Evolutionary conservation across 2,797 vertebrate genomes (phyloP).

Genomic region (Poeciliopsis presidionis): DNA sequence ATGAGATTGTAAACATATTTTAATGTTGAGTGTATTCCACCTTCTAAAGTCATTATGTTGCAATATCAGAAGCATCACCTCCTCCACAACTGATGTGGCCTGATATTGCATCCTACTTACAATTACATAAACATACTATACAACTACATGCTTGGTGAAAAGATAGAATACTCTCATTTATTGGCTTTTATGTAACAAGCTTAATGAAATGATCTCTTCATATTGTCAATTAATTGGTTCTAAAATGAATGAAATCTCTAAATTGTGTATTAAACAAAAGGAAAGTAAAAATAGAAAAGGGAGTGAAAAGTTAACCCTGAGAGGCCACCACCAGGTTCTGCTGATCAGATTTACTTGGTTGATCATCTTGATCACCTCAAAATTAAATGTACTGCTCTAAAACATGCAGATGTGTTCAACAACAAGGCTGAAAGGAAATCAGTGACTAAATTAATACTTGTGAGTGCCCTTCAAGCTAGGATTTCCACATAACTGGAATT

Average conservation of each 20-base stretch:
- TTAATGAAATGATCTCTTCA: background rate
- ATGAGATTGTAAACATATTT: background rate
- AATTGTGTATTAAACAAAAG: constrained; percentile 1
- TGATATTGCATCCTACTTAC: background rate
- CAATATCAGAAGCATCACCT: background rate
- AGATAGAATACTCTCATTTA: background rate
- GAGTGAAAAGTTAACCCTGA: background rate
- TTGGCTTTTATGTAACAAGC: background rate
- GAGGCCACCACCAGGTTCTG: background rate
- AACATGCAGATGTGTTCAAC: background rate
- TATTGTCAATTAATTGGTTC: background rate
- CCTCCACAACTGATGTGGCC: background rate
- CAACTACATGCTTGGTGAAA: background rate
- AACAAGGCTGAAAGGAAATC: background rate
- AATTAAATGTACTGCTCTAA: background rate
- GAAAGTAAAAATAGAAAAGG: background rate
- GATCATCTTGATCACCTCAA: background rate
- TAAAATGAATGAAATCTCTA: background rate
- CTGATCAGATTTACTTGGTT: background rate
- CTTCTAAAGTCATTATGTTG: background rate
- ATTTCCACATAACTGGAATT: background rate
- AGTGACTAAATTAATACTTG: background rate
- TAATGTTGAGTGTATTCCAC: background rate
- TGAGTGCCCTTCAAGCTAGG: background rate
- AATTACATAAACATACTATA: background rate